A percentile compares a stretch with the other conserved stretches of the same genome.
These are phyloP conservation scores for Drosophila subsilvestris DNA, from an alignment of 2,888 invertebrate genomes.

Conservation along the genomic window DNA sequence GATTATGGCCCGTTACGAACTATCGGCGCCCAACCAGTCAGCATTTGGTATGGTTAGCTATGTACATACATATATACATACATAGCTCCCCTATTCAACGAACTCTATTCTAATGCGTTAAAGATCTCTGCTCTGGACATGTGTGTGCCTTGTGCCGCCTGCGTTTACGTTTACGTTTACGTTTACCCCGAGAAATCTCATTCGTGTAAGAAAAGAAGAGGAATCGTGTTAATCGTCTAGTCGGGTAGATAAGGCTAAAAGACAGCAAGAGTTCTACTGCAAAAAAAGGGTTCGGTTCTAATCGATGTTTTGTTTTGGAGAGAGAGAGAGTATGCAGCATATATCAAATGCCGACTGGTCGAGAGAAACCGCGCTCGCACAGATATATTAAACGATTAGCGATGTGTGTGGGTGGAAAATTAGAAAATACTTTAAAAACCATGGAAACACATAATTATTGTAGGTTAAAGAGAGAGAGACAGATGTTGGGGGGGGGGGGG, in stretches of 20 bases:
- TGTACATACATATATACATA: no score
- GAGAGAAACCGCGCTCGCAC: conserved; percentile 26
- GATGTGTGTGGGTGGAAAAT: conserved; percentile 11
- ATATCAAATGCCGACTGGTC: conserved; percentile 82
- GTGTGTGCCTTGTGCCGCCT: conserved; percentile 63
- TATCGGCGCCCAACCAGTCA: conserved; percentile 82
- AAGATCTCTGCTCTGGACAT: conserved; percentile 41
- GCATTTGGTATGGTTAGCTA: conserved; percentile 70
- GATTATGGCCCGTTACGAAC: conserved; percentile 4
- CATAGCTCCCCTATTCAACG: neutral
- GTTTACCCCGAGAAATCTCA: neutral
- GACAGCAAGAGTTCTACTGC: neutral
- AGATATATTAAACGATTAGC: conserved; percentile 26
- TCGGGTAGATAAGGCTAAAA: neutral
- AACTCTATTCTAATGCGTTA: conserved; percentile 43
- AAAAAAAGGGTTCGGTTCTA: neutral
- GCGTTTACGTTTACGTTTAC: conserved; percentile 52
- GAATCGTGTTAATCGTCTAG: conserved; percentile 6
- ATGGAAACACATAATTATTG: conserved; percentile 26
- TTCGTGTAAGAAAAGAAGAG: neutral
- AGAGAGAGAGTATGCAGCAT: conserved; percentile 58
- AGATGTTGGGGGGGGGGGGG: neutral
- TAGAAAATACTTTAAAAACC: conserved; percentile 15
- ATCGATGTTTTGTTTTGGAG: neutral
- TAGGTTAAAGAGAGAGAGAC: conserved; percentile 23